phyloP scores from a whole-genome alignment of 2,888 invertebrate species.

The Torymus auratus region DNA sequence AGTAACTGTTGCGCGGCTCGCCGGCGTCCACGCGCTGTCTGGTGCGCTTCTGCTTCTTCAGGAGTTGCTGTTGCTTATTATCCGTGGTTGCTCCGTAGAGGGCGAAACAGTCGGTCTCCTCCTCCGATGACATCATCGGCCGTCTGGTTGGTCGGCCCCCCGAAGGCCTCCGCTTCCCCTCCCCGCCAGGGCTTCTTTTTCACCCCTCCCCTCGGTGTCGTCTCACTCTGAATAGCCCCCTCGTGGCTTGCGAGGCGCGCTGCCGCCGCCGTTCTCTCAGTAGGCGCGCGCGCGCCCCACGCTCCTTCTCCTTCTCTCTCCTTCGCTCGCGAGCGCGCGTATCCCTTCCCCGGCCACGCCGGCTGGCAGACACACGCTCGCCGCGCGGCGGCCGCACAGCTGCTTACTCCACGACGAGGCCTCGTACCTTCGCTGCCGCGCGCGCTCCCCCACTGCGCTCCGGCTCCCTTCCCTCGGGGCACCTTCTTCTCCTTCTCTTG shows the following conservation, averaged over 20 bases:
- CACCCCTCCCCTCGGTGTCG: slow-evolving; percentile 77
- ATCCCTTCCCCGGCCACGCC: slow-evolving; percentile 51
- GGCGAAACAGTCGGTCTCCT: slow-evolving; percentile 95
- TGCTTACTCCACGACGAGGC: slow-evolving; percentile 40
- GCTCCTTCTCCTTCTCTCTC: slow-evolving; percentile 61
- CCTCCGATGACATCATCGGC: slow-evolving; percentile 98
- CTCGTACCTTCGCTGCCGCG: slow-evolving; percentile 76
- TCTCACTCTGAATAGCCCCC: slow-evolving; percentile 80
- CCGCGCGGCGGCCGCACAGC: slow-evolving; percentile 35
- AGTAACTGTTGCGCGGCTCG: slow-evolving; percentile 95
- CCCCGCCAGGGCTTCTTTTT: slow-evolving; percentile 79
- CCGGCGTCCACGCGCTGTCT: slow-evolving; percentile 98
- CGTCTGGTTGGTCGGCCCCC: slow-evolving; percentile 83
- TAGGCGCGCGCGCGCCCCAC: slow-evolving; percentile 60
- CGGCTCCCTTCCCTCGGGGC: slow-evolving; percentile 74
- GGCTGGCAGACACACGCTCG: background rate
- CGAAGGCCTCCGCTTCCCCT: slow-evolving; percentile 88
- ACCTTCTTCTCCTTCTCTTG: slow-evolving; percentile 75
- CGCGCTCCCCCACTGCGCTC: slow-evolving; percentile 78
- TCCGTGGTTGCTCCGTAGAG: slow-evolving; percentile 88
- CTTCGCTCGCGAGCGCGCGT: slow-evolving; percentile 57
- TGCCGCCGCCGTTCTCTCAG: slow-evolving; percentile 68
- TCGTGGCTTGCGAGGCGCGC: slow-evolving; percentile 80
- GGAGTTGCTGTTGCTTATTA: slow-evolving; percentile 82
- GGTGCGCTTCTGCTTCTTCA: slow-evolving; percentile 95